A percentile compares a stretch with the other conserved stretches of the same genome.
These are phyloP conservation scores for Lynx canadensis DNA, from an alignment of 2,113 vertebrate genomes.

Conservation along the genomic window DNA sequence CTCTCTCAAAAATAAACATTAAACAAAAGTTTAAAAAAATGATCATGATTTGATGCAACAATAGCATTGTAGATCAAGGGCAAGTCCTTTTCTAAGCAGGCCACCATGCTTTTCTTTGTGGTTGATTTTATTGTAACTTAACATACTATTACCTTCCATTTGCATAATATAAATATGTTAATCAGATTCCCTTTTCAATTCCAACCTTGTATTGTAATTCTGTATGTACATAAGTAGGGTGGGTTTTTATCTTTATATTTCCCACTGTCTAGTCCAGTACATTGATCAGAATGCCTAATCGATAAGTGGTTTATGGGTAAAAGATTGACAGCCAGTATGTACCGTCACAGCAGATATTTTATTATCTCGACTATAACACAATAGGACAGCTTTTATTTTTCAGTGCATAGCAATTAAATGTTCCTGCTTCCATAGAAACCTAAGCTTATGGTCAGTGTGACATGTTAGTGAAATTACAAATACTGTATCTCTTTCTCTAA, in stretches of 20 bases:
- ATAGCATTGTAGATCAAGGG: background rate
- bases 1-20: too few species aligned
- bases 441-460: slow-evolving; percentile 32
- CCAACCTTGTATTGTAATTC: background rate
- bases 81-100: background rate
- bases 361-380: background rate
- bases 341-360: background rate
- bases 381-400: slow-evolving; percentile 29
- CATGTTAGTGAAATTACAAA: slow-evolving; percentile 36
- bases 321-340: background rate
- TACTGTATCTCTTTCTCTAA: background rate
- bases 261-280: background rate
- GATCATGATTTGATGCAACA: background rate
- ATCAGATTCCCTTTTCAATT: background rate
- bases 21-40: background rate
- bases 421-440: slow-evolving; percentile 26
- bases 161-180: background rate
- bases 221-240: background rate
- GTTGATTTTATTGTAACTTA: background rate
- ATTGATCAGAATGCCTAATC: background rate
- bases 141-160: background rate
- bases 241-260: background rate
- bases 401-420: background rate
- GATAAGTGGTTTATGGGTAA: background rate
- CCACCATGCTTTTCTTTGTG: background rate